These are phyloP conservation scores for Ganaspis brasiliensis DNA, from an alignment of 2,888 invertebrate genomes.

Conservation along the genomic window DNA sequence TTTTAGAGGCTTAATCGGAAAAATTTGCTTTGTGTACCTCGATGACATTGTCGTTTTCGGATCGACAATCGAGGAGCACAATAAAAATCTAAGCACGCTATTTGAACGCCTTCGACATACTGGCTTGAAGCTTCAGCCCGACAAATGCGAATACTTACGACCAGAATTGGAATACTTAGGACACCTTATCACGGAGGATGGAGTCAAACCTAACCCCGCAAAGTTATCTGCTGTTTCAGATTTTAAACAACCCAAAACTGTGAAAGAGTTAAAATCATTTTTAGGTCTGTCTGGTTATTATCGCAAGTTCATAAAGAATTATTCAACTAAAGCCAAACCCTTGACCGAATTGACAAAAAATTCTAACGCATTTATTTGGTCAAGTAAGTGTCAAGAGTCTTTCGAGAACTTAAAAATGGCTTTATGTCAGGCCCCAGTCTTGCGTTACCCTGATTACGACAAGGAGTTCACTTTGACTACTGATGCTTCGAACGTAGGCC, in stretches of 20 bases:
- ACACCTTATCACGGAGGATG: constrained; percentile 15
- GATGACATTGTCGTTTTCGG: constrained; percentile 28
- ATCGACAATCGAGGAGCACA: constrained; percentile 25
- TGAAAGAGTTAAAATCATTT: constrained; percentile 4
- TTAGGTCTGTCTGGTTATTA: background rate
- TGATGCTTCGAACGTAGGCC: too few species aligned
- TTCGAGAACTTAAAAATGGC: too few species aligned
- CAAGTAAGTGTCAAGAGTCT: too few species aligned
- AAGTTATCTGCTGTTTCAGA: background rate
- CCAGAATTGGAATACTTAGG: constrained; percentile 28
- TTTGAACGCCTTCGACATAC: background rate
- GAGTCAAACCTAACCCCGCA: background rate
- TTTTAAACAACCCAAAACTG: background rate
- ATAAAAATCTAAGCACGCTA: background rate
- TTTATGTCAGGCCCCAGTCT: too few species aligned
- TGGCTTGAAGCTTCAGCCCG: constrained; percentile 21
- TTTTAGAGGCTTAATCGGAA: background rate
- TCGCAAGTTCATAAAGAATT: too few species aligned
- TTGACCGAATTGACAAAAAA: too few species aligned
- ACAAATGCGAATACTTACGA: constrained; percentile 28
- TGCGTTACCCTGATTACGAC: too few species aligned
- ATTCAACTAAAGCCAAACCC: too few species aligned
- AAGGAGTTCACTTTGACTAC: too few species aligned
- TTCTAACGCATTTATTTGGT: too few species aligned
- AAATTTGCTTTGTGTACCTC: background rate